phyloP scores from a whole-genome alignment of 2,888 invertebrate genomes.

The Drosophila colorata region DNA sequence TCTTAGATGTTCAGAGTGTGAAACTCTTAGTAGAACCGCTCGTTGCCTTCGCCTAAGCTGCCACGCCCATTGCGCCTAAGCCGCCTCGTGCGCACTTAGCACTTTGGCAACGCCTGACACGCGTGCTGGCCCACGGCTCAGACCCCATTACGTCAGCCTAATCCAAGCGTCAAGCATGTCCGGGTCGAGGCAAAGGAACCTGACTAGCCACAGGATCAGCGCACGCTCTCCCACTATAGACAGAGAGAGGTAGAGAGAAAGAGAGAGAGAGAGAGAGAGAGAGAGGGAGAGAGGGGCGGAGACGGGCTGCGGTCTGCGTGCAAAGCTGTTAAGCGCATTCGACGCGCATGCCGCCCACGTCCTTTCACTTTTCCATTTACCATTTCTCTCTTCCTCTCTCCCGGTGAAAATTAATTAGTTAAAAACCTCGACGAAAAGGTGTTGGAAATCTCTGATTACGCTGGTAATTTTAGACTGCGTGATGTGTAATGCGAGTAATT shows the following conservation, averaged over 20 bases:
- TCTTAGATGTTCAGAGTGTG: neutral
- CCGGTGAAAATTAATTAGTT: constrained; percentile 63
- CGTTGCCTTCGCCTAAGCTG: constrained; percentile 22
- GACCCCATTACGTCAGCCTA: constrained; percentile 66
- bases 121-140: constrained; percentile 57
- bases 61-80: constrained; percentile 21
- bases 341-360: constrained; percentile 66
- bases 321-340: constrained; percentile 75
- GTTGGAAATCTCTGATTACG: constrained; percentile 78
- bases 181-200: constrained; percentile 14
- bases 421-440: constrained; percentile 58
- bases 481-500: constrained; percentile 64
- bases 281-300: neutral
- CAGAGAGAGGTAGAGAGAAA: too few species aligned
- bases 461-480: constrained; percentile 64
- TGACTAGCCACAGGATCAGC: constrained; percentile 20
- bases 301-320: constrained; percentile 8
- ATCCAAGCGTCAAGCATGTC: constrained; percentile 63
- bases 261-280: too few species aligned
- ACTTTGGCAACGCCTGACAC: constrained; percentile 17
- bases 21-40: neutral
- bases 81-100: constrained; percentile 11
- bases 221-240: neutral
- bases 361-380: constrained; percentile 20
- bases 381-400: constrained; percentile 5